Conservation (phyloP, 2,797 vertebrate species). For the Micromesistius poutassou region DNA sequence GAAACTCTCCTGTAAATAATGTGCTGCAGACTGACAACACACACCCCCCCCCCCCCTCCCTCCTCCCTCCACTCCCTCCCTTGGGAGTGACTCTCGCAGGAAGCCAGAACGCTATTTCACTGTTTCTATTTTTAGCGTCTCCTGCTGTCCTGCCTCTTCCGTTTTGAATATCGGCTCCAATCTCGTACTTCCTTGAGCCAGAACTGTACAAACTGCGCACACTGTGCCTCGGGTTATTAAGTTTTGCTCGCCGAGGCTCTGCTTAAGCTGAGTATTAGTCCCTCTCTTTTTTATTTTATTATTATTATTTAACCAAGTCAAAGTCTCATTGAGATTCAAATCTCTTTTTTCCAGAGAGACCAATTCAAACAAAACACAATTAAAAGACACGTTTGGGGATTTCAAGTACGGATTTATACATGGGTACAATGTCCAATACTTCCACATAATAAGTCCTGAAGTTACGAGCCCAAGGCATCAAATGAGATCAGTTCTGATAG, state of each 20-base stretch:
- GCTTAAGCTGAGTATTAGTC: not conserved
- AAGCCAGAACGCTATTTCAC: not conserved
- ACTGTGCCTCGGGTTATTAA: not conserved
- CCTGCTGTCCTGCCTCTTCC: not conserved
- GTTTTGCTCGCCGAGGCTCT: not conserved
- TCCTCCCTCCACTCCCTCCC: not conserved
- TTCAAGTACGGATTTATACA: too few species aligned
- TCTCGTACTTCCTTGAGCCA: not conserved
- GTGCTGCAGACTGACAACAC: not conserved
- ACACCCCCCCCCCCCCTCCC: too few species aligned
- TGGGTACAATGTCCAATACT: too few species aligned
- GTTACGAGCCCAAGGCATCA: too few species aligned
- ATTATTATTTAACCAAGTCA: too few species aligned
- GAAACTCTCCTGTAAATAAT: slow-evolving; percentile 86
- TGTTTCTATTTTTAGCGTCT: not conserved
- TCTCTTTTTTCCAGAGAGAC: too few species aligned
- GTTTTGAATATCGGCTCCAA: not conserved
- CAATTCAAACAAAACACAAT: too few species aligned
- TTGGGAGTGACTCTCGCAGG: not conserved
- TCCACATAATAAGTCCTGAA: too few species aligned
- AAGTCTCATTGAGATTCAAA: too few species aligned
- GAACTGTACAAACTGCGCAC: not conserved
- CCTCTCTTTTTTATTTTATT: too few species aligned
- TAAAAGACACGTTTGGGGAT: too few species aligned
- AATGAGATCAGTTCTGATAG: too few species aligned